phyloP scores from a whole-genome alignment of 2,888 invertebrate species.

The Eremobia ochroleuca region DNA sequence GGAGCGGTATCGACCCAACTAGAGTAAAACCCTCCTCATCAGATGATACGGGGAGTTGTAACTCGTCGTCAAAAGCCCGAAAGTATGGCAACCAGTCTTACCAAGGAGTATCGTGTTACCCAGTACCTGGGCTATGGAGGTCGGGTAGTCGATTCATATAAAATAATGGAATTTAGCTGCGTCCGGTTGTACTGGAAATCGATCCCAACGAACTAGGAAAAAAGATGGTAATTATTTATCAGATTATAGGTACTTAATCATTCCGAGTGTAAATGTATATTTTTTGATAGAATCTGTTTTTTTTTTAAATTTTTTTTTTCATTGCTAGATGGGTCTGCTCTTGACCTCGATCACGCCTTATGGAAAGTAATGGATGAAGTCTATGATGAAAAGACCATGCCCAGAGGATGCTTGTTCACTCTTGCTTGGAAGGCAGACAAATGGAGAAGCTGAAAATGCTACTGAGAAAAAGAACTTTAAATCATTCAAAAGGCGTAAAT shows the following conservation, averaged over 20 bases:
- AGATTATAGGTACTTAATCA: neutral
- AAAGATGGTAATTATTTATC: neutral
- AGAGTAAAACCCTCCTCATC: no score
- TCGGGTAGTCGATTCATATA: neutral
- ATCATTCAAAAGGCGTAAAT: neutral
- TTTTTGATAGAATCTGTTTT: no score
- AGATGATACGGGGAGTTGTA: neutral
- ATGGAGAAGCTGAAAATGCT: neutral
- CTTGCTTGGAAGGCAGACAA: no score
- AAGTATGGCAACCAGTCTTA: neutral
- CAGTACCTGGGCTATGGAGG: neutral
- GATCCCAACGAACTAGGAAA: neutral
- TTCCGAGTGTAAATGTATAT: no score
- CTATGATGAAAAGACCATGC: no score
- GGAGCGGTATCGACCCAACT: no score
- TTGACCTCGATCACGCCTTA: no score
- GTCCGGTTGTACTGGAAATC: neutral
- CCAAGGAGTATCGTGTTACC: neutral
- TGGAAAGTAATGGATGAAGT: no score
- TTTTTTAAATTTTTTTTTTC: no score
- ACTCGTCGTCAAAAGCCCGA: neutral
- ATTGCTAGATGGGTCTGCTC: no score
- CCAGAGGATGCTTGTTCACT: no score
- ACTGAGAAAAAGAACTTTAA: neutral
- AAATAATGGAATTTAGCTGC: neutral